Evolutionary conservation across 1,140 invertebrate species (phyloP).

Genomic region (Lepidotrigona ventralis): DNA sequence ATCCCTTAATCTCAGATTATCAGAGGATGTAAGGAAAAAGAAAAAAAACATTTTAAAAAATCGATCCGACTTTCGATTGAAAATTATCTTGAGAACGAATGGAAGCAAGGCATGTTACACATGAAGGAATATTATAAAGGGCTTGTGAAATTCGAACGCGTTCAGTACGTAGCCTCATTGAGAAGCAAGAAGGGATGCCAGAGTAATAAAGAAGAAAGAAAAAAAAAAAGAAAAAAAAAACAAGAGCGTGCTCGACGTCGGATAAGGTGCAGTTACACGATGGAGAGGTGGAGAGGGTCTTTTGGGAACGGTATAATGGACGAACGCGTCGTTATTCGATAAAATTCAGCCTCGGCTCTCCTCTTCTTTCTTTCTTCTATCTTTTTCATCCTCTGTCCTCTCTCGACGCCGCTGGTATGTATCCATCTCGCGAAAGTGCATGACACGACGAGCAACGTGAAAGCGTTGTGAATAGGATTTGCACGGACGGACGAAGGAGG

Average conservation of each 20-base stretch:
- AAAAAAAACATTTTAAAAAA: background rate
- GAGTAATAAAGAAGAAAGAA: too few species aligned
- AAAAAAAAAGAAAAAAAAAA: background rate
- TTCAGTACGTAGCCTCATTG: too few species aligned
- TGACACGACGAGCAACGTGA: conserved; percentile 24
- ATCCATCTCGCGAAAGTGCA: conserved; percentile 26
- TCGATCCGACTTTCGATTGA: too few species aligned
- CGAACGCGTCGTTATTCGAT: conserved; percentile 27
- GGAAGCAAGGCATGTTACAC: too few species aligned
- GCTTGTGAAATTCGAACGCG: too few species aligned
- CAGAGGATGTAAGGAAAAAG: too few species aligned
- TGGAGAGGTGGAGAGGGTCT: background rate
- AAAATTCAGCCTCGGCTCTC: background rate
- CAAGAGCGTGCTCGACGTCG: too few species aligned
- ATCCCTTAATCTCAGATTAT: too few species aligned
- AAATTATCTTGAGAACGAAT: too few species aligned
- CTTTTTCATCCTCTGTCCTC: background rate
- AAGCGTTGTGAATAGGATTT: conserved; percentile 45
- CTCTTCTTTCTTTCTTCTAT: too few species aligned
- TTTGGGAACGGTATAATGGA: conserved; percentile 5
- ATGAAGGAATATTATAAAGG: too few species aligned
- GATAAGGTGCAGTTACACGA: background rate
- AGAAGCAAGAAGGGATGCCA: too few species aligned
- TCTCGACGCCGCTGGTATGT: background rate
- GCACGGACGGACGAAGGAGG: background rate